Percentiles rank a stretch among this genome's conserved stretches.
phyloP scores from a whole-genome alignment of 2,888 invertebrate genomes.

The Mallateleia sp. region DNA sequence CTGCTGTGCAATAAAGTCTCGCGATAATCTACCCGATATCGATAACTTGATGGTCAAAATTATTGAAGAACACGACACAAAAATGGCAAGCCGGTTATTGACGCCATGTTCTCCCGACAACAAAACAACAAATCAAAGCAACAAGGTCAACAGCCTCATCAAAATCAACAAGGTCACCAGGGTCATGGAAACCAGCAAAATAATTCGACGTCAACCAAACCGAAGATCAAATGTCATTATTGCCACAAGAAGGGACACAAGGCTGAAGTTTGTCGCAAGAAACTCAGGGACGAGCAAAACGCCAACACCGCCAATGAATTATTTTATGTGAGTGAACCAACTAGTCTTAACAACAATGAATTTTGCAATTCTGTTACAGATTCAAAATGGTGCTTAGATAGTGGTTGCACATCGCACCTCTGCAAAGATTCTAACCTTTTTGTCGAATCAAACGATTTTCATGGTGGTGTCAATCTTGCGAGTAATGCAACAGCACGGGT shows the following conservation, averaged over 20 bases:
- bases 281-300: slow-evolving; percentile 14
- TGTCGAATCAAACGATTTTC: neutral
- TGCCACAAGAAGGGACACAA: slow-evolving; percentile 42
- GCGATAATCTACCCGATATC: too few relatives aligned
- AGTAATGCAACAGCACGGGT: slow-evolving; percentile 49
- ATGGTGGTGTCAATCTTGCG: slow-evolving; percentile 50
- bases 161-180: neutral
- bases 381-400: slow-evolving; percentile 36
- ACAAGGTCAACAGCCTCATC: neutral
- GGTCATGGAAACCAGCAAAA: neutral
- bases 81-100: too few relatives aligned
- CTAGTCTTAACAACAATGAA: too few relatives aligned
- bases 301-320: slow-evolving; percentile 27
- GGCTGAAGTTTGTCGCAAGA: slow-evolving; percentile 20
- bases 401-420: slow-evolving; percentile 46
- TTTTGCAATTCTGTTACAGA: neutral
- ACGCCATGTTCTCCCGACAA: too few relatives aligned
- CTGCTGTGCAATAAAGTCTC: slow-evolving; percentile 30
- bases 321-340: neutral
- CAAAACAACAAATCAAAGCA: too few relatives aligned
- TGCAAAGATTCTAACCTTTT: slow-evolving; percentile 47
- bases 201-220: neutral
- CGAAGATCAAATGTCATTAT: slow-evolving; percentile 30
- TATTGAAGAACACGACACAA: too few relatives aligned
- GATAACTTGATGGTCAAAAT: too few relatives aligned